Conservation (phyloP, 1,140 invertebrate species). For the Dinothrombium tinctorium region DNA sequence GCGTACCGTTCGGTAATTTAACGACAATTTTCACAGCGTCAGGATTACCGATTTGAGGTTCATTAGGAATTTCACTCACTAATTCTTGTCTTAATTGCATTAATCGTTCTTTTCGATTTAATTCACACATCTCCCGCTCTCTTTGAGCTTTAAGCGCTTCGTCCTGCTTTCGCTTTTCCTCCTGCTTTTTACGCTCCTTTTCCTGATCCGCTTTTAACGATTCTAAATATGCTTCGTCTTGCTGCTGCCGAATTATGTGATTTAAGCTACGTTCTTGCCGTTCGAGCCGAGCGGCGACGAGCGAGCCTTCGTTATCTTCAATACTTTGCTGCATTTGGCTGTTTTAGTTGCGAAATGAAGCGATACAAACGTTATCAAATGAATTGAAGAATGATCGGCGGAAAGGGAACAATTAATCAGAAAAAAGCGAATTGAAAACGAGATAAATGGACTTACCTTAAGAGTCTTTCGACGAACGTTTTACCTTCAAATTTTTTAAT, state of each 20-base stretch:
- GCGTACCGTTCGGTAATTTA: constrained; percentile 59
- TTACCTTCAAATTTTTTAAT: constrained; percentile 62
- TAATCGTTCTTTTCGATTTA: constrained; percentile 9
- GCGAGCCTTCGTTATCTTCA: constrained; percentile 58
- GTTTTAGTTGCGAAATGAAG: background rate
- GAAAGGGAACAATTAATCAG: background rate
- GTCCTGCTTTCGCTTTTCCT: constrained; percentile 35
- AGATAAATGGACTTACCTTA: background rate
- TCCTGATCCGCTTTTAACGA: constrained; percentile 76
- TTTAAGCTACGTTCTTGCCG: constrained; percentile 52
- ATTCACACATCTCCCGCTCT: constrained; percentile 18
- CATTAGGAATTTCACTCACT: constrained; percentile 38
- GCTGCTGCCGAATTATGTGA: constrained; percentile 55
- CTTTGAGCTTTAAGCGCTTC: constrained; percentile 23
- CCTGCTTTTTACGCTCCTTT: constrained; percentile 50
- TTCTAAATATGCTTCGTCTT: constrained; percentile 74
- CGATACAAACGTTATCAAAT: no score
- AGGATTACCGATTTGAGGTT: constrained; percentile 37
- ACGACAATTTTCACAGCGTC: constrained; percentile 57
- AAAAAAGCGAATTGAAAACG: background rate
- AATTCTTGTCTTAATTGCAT: constrained; percentile 34
- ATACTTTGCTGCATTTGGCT: constrained; percentile 45
- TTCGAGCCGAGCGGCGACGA: constrained; percentile 61
- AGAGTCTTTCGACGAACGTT: constrained; percentile 28
- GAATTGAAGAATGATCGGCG: background rate